Base-by-base conservation (phyloP, 23 tunicate genomes). In the Botrylloides violaceus region DNA sequence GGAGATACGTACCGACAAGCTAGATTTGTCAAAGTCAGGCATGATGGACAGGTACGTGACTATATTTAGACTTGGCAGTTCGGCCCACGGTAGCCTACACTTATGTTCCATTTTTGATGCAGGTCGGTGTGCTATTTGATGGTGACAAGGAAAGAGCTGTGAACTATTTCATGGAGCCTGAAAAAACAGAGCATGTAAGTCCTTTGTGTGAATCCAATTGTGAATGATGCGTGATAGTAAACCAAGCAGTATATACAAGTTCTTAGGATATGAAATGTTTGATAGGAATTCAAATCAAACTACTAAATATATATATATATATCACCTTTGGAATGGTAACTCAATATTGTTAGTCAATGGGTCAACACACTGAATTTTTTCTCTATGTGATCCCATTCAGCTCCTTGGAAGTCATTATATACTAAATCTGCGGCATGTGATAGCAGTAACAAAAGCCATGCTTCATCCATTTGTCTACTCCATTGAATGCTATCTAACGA, bases 1-100 rank as follows among this genome's bases (percentile, higher is more conserved):
- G 99, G 99, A 2, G 99, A 95, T 63, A 95, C 99, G 1, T 95
- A 82, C 83, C 60, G 82, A 65, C 81, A 21, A 2, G 95, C 99
- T 1, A 88, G 71, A 29, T 81, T 88, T 39, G 73, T 70, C 9
- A 88, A 81, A 81, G 97, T 90, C 15, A 50, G 90, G 20, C 29
- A 26, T 21, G 97, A 90, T 75, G 97, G 97, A 18, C 97, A 90
- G 90, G 97, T 90, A 66, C 7, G 76, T 19, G 9, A 20, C 26
- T n/a, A n/a, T n/a, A n/a, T 22, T 22, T 32, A n/a, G n/a, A n/a
- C n/a, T n/a, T n/a, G n/a, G n/a, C n/a, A n/a, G n/a, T n/a, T n/a
- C n/a, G n/a, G n/a, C n/a, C n/a, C n/a, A n/a, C n/a, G n/a, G n/a
- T n/a, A n/a, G n/a, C n/a, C n/a, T n/a, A n/a, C n/a, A n/a, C n/a